phyloP scores from a whole-genome alignment of 2,888 invertebrate species.

The Trichacis sp. region DNA sequence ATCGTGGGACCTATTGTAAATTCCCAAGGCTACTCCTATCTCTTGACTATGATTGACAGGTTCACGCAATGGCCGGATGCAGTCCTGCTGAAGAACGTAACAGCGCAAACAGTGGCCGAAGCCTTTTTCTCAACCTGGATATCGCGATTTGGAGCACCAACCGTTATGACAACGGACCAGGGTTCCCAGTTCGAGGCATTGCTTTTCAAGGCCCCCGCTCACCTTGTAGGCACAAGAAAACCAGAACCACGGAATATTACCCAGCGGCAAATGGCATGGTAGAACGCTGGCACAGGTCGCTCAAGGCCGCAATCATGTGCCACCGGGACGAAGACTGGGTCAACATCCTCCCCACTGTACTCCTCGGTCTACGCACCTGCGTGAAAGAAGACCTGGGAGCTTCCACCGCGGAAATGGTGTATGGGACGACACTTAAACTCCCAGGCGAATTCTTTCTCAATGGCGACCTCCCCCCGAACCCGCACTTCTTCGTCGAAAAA shows the following conservation, averaged over 20 bases:
- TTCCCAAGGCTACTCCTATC: slow-evolving; percentile 46
- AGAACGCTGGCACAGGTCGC: slow-evolving; percentile 62
- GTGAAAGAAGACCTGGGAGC: slow-evolving; percentile 53
- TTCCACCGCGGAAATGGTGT: slow-evolving; percentile 56
- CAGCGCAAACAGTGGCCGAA: slow-evolving; percentile 42
- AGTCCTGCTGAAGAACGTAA: slow-evolving; percentile 15
- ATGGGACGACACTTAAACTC: slow-evolving; percentile 50
- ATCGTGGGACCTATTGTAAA: slow-evolving; percentile 42
- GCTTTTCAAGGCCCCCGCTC: too few relatives aligned
- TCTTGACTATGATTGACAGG: slow-evolving; percentile 57
- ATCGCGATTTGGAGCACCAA: slow-evolving; percentile 38
- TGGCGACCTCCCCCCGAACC: slow-evolving; percentile 4
- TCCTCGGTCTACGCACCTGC: slow-evolving; percentile 55
- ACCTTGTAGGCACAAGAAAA: too few relatives aligned
- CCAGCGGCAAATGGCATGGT: slow-evolving; percentile 56
- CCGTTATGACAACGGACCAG: slow-evolving; percentile 45
- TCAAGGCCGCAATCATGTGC: slow-evolving; percentile 60
- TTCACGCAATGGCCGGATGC: slow-evolving; percentile 48
- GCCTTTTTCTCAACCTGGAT: slow-evolving; percentile 36
- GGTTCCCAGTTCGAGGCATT: slow-evolving; percentile 47
- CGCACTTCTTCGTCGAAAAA: slow-evolving; percentile 14
- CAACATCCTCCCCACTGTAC: slow-evolving; percentile 51
- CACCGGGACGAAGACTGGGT: slow-evolving; percentile 45
- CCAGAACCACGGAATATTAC: neutral
- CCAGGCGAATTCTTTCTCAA: slow-evolving; percentile 50